phyloP scores from a whole-genome alignment of 2,888 invertebrate genomes.

The Tubulanus polymorphus region DNA sequence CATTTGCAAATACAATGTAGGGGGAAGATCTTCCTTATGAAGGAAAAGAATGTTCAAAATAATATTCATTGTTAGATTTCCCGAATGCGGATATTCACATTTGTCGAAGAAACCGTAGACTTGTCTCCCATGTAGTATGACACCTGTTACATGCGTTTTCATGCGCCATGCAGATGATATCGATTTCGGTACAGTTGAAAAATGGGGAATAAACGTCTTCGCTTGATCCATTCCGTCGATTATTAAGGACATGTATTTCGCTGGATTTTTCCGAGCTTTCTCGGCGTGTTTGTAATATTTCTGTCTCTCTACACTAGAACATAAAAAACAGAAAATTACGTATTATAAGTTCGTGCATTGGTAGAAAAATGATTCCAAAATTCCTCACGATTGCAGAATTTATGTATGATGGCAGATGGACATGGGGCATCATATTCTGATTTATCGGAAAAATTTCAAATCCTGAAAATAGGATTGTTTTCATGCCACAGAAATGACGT shows the following conservation, averaged over 20 bases:
- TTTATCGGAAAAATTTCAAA: too few relatives aligned
- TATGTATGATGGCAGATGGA: too few relatives aligned
- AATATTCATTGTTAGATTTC: background rate
- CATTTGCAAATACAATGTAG: slow-evolving; percentile 11
- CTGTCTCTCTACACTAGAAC: background rate
- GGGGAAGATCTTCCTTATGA: slow-evolving; percentile 6
- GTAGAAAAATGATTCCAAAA: too few relatives aligned
- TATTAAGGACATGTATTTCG: background rate
- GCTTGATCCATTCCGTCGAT: background rate
- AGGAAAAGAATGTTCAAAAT: background rate
- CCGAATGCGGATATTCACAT: background rate
- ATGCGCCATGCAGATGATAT: background rate
- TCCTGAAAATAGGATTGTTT: too few relatives aligned
- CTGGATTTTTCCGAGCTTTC: background rate
- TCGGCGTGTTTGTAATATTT: background rate
- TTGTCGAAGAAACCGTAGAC: background rate
- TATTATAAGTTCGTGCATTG: too few relatives aligned
- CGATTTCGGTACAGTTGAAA: background rate
- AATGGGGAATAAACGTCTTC: background rate
- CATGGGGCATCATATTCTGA: too few relatives aligned
- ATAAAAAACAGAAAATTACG: too few relatives aligned
- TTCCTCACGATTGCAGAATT: too few relatives aligned
- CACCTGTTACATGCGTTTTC: slow-evolving; percentile 1
- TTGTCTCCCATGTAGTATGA: background rate
- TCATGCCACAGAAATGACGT: too few relatives aligned